Evolutionary conservation across 2,113 vertebrate genomes (phyloP).

Genomic region (Pygoscelis adeliae): DNA sequence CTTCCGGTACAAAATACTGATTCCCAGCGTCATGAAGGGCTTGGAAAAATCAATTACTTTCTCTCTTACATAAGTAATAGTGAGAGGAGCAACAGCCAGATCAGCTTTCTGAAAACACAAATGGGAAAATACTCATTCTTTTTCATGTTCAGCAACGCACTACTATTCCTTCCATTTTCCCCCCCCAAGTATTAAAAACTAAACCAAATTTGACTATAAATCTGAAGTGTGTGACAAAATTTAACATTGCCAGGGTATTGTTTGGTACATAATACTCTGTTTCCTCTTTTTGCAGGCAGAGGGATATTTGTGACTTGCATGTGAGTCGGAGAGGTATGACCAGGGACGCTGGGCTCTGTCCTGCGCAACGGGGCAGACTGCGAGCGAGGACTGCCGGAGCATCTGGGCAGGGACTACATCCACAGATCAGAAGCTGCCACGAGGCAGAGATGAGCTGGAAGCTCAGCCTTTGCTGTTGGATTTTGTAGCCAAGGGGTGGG

Average conservation of each 20-base stretch:
- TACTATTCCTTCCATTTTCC: background rate
- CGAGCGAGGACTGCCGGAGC: accelerated
- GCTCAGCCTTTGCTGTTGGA: background rate
- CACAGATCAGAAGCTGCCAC: background rate
- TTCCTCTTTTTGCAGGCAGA: background rate
- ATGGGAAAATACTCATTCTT: background rate
- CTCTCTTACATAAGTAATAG: conserved; percentile 96
- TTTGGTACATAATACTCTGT: accelerated
- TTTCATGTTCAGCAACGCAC: background rate
- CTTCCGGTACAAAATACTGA: conserved; percentile 97
- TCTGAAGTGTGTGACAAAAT: background rate
- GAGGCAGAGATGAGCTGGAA: background rate
- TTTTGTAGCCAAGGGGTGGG: background rate
- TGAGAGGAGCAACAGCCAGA: conserved; percentile 94
- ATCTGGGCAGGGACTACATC: background rate
- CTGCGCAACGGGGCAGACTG: background rate
- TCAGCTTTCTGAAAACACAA: conserved; percentile 89
- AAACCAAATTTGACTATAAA: background rate
- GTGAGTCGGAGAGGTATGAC: background rate
- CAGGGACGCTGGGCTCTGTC: background rate
- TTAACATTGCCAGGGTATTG: background rate
- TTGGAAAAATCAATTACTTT: conserved; percentile 99
- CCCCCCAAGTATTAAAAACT: background rate
- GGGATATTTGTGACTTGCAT: background rate
- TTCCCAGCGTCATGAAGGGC: conserved; percentile 97